Evolutionary conservation across 2,888 invertebrate species (phyloP), one percentile per base, ranked within the genome.

Genomic region (Drosophila kambysellisi): DNA sequence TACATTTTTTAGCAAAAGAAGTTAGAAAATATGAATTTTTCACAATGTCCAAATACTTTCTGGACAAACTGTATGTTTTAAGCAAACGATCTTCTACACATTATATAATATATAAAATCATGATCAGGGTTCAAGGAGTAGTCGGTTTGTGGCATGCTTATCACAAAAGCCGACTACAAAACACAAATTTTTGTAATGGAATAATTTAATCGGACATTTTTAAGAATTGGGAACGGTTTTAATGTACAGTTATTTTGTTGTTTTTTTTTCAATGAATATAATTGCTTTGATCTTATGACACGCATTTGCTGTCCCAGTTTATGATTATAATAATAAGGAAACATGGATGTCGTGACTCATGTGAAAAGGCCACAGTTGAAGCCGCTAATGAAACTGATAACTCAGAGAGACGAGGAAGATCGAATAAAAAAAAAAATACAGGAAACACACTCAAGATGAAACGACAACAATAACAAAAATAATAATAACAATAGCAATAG

Each of bases 391-490:
- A 35, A 4, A n/a, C n/a, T 25, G 35, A 51, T 35, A 46, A 25
- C 46, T 29, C 20, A 2, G 20, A 15, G 17, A 12, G 2, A 43
- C 37, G 70, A 60, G 52, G 43, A 70, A 70, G 59, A 56, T 54
- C 62, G 43, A 8, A n/a, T 11, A 37, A 39, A 56, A 50, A 62
- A 53, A 20, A 46, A 46, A 46, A 57, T 57, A 60, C 82, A 75
- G 71, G 85, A 70, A 73, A 60, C 41, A 54, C 60, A 74, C 29
- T 69, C 63, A 82, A 70, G 58, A 41, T 53, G 46, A 61, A 53
- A 50, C 51, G 59, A 48, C 61, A 53, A 64, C 52, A 74, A 62
- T 20, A 62, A 41, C 4, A 4, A n/a, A 29, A 60, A 64, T 0
- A 41, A n/a, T 4, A 41, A 73, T 12, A 69, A 61, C 0, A 57